Evolutionary conservation across 2,888 invertebrate genomes (phyloP).

Genomic region (Nephrocerus scutellatus): DNA sequence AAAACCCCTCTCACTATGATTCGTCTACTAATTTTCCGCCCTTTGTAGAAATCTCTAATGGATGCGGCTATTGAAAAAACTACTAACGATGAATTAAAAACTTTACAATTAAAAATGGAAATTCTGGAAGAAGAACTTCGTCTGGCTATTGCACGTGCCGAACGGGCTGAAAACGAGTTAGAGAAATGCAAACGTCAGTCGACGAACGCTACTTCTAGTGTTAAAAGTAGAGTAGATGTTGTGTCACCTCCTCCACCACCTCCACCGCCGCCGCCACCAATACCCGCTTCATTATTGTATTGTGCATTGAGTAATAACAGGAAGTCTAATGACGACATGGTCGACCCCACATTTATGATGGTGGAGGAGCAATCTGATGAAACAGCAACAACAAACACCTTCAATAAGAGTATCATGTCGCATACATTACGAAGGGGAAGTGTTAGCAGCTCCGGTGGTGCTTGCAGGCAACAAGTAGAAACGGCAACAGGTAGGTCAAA

Average conservation of each 20-base stretch:
- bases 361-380: no score
- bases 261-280: slow-evolving; percentile 42
- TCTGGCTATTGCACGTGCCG: slow-evolving; percentile 49
- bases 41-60: slow-evolving; percentile 49
- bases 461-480: slow-evolving; percentile 37
- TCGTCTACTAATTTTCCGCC: slow-evolving; percentile 39
- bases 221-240: no score
- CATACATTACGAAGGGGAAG: no score
- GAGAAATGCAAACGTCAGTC: slow-evolving; percentile 32
- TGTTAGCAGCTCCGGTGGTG: slow-evolving; percentile 4
- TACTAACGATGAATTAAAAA: slow-evolving; percentile 51
- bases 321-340: slow-evolving; percentile 10
- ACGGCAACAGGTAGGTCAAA: slow-evolving; percentile 47
- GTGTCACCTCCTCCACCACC: slow-evolving; percentile 41
- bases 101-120: slow-evolving; percentile 53
- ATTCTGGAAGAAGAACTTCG: slow-evolving; percentile 52
- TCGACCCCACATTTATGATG: no score
- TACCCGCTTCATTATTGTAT: slow-evolving; percentile 38
- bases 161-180: slow-evolving; percentile 50
- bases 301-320: slow-evolving; percentile 25
- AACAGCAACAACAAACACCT: no score
- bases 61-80: slow-evolving; percentile 51
- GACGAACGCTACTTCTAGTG: slow-evolving; percentile 1
- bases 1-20: no score
- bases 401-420: no score